Percentiles rank a stretch among this genome's conserved stretches.
These are phyloP conservation scores for Sebastes melanostomus DNA, from an alignment of 2,797 vertebrate species.

Conservation along the genomic window DNA sequence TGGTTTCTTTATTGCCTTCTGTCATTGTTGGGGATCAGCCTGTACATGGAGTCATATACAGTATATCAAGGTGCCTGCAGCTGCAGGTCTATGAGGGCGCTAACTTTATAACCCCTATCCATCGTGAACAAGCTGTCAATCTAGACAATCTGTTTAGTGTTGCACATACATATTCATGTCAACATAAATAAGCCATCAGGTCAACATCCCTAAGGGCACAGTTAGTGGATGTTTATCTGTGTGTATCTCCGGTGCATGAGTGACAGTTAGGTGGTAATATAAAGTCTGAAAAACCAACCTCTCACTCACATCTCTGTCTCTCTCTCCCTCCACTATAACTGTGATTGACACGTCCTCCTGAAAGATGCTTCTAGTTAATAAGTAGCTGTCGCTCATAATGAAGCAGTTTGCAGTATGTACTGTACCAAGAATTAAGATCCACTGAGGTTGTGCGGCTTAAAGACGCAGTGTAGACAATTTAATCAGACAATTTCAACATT, in stretches of 20 bases:
- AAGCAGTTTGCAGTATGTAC: constrained; percentile 23
- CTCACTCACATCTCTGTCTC: constrained; percentile 25
- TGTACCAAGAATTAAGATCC: constrained; percentile 27
- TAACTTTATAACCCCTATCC: not conserved
- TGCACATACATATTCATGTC: constrained; percentile 36
- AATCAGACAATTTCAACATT: constrained; percentile 33
- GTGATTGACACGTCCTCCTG: constrained; percentile 51
- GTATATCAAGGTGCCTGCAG: not conserved
- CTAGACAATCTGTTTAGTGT: not conserved
- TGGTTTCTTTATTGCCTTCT: not conserved
- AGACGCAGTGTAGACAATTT: constrained; percentile 31
- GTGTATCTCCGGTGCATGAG: constrained; percentile 14
- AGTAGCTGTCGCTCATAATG: constrained; percentile 49
- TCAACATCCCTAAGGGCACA: constrained; percentile 31
- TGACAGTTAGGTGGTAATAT: constrained; percentile 42
- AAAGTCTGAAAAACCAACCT: constrained; percentile 27
- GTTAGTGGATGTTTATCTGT: constrained; percentile 37
- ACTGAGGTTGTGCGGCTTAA: constrained; percentile 33
- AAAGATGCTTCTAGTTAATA: constrained; percentile 57
- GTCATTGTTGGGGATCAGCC: not conserved
- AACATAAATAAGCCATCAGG: constrained; percentile 42
- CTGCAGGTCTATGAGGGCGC: not conserved
- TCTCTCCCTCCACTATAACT: constrained; percentile 9
- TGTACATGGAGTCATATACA: not conserved
- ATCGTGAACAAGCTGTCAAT: constrained; percentile 1